Evolutionary conservation across 2,888 invertebrate genomes (phyloP).

Genomic region (Petrolisthes cinctipes): DNA sequence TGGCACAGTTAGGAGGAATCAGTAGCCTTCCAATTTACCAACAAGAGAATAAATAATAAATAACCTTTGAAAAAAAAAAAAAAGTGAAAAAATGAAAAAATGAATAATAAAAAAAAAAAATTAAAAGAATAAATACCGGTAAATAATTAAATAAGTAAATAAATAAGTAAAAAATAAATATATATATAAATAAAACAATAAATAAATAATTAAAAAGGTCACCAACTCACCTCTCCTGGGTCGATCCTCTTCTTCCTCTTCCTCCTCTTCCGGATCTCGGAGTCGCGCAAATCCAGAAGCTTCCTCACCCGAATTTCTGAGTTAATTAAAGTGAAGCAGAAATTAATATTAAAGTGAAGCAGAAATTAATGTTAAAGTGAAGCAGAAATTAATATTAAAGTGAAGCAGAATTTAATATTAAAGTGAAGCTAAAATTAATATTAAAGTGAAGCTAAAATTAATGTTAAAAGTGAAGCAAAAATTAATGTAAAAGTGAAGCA

Average conservation of each 20-base stretch:
- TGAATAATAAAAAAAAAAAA: background rate
- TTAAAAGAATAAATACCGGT: background rate
- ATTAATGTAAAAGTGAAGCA: too few relatives aligned
- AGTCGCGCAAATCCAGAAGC: constrained; percentile 43
- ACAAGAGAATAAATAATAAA: too few relatives aligned
- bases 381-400: too few relatives aligned
- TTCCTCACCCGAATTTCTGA: constrained; percentile 27
- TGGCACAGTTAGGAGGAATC: too few relatives aligned
- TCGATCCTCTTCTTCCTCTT: constrained; percentile 56
- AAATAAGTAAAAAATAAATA: background rate
- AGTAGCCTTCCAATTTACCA: too few relatives aligned
- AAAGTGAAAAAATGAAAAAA: background rate
- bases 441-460: too few relatives aligned
- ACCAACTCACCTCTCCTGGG: constrained; percentile 42
- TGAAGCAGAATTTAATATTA: too few relatives aligned
- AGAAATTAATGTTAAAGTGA: too few relatives aligned
- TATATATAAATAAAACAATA: background rate
- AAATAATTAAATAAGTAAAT: background rate
- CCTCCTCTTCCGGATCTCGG: constrained; percentile 49
- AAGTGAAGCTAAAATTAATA: too few relatives aligned
- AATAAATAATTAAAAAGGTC: background rate
- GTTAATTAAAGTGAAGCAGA: background rate
- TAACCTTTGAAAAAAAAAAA: background rate
- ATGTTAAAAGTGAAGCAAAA: too few relatives aligned
- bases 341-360: too few relatives aligned